A percentile compares a stretch with the other conserved stretches of the same genome.
These are phyloP conservation scores for Eupithecia pulchellata DNA, from an alignment of 2,888 invertebrate genomes.

Conservation along the genomic window DNA sequence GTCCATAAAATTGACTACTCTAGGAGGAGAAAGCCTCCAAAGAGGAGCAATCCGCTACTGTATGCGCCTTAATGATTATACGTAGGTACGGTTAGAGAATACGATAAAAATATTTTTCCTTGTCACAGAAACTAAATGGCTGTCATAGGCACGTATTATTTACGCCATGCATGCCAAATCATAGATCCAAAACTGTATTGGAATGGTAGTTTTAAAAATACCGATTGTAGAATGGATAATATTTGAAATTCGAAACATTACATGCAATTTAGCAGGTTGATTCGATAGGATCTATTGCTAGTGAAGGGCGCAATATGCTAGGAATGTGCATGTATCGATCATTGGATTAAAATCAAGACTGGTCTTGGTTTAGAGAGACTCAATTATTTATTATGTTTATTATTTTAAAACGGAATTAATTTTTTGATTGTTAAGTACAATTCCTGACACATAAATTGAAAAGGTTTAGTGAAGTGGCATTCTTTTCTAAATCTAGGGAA, in stretches of 20 bases:
- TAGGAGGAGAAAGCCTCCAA: too few relatives aligned
- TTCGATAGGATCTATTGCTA: constrained; percentile 57
- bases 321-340: constrained; percentile 27
- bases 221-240: constrained; percentile 47
- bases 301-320: constrained; percentile 33
- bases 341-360: constrained; percentile 12
- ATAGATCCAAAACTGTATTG: constrained; percentile 6
- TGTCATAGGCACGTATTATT: not conserved
- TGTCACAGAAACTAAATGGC: not conserved
- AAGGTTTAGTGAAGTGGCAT: not conserved
- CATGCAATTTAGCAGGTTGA: constrained; percentile 57
- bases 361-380: not conserved
- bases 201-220: constrained; percentile 29
- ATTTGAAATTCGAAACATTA: constrained; percentile 50
- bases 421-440: not conserved
- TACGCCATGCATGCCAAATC: constrained; percentile 8
- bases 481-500: too few relatives aligned
- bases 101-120: not conserved
- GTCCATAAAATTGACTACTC: too few relatives aligned
- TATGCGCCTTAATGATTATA: not conserved
- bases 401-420: not conserved
- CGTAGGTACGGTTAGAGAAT: not conserved
- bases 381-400: not conserved
- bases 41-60: too few relatives aligned
- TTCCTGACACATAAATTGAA: not conserved